A percentile compares a stretch with the other conserved stretches of the same genome.
Evolutionary conservation across 2,113 vertebrate genomes (phyloP).

Genomic region (Falcunculus frontatus): DNA sequence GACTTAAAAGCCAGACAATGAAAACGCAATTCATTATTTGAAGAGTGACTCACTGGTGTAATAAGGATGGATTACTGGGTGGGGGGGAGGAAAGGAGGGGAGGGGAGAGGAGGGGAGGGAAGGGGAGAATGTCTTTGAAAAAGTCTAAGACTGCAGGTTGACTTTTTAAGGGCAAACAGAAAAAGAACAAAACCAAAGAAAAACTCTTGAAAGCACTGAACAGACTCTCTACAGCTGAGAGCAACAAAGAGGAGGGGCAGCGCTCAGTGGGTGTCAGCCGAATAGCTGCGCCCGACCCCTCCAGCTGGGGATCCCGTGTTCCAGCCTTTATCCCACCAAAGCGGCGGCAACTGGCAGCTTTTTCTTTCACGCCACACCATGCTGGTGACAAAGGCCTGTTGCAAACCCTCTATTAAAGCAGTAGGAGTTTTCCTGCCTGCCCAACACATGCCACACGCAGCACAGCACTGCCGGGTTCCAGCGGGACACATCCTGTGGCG

Average conservation of each 20-base stretch:
- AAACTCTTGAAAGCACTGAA: neutral
- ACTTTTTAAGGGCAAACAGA: conserved; percentile 29
- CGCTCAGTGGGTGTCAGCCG: rapidly evolving
- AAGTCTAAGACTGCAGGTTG: neutral
- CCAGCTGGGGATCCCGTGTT: neutral
- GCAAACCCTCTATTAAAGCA: neutral
- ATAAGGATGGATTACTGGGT: conserved; percentile 22
- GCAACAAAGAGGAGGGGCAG: neutral
- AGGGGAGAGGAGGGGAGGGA: no score
- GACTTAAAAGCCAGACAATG: conserved; percentile 44
- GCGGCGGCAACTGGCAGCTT: neutral
- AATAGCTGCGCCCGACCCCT: neutral
- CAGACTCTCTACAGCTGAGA: neutral
- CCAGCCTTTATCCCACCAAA: neutral
- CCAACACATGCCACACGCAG: rapidly evolving
- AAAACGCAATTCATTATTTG: conserved; percentile 44
- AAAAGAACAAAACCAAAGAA: neutral
- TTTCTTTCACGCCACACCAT: rapidly evolving
- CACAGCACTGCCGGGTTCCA: neutral
- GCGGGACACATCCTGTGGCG: neutral
- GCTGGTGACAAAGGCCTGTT: neutral
- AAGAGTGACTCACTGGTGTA: conserved; percentile 42
- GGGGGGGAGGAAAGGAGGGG: neutral
- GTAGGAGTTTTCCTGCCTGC: neutral
- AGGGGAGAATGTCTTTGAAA: neutral